Conservation (phyloP, 2,888 invertebrate genomes). For the Melitaea athalia region DNA sequence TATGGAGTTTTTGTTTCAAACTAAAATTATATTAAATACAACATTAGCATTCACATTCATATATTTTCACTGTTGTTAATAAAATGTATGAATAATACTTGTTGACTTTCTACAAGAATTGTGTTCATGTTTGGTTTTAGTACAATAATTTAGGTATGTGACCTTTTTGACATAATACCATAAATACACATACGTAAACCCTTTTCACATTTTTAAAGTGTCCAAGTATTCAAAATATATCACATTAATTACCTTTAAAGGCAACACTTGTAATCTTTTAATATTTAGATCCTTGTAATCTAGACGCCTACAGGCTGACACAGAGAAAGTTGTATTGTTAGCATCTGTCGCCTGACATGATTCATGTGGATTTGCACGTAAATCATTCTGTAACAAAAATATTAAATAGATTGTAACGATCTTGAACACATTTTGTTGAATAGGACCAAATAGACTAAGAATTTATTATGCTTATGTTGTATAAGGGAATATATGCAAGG, state of each 20-base stretch:
- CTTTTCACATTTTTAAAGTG: slow-evolving; percentile 11
- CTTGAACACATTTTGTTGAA: slow-evolving; percentile 15
- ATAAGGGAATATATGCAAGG: neutral
- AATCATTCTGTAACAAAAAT: slow-evolving; percentile 51
- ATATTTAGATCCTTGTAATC: slow-evolving; percentile 38
- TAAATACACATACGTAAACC: neutral
- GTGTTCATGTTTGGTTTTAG: neutral
- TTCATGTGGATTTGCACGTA: slow-evolving; percentile 66
- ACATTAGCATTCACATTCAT: too few relatives aligned
- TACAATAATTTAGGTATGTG: neutral
- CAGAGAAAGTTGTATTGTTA: slow-evolving; percentile 67
- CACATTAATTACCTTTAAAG: slow-evolving; percentile 18
- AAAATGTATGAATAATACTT: neutral
- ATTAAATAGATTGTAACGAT: slow-evolving; percentile 31
- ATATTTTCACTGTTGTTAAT: too few relatives aligned
- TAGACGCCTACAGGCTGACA: slow-evolving; percentile 49
- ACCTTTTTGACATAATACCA: neutral
- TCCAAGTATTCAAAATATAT: slow-evolving; percentile 15
- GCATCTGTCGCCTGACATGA: slow-evolving; percentile 68
- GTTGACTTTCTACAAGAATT: neutral
- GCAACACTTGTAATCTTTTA: slow-evolving; percentile 24
- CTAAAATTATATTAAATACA: neutral
- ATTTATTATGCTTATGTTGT: neutral
- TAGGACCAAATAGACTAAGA: slow-evolving; percentile 11
- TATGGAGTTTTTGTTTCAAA: neutral